Evolutionary conservation across 2,113 vertebrate genomes (phyloP).

Genomic region (Tympanuchus pallidicinctus): DNA sequence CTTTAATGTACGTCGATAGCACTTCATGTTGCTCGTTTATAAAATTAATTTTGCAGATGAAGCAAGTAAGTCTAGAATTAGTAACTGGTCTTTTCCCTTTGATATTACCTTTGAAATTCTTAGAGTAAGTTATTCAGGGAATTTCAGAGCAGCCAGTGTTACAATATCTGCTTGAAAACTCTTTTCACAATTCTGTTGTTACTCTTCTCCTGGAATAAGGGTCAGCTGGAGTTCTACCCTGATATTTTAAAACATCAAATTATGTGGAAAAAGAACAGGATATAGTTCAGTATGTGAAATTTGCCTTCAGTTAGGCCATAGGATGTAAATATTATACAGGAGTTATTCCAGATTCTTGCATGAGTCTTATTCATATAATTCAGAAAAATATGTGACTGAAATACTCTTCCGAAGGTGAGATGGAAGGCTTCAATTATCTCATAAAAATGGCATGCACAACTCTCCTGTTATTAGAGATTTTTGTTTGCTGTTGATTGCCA

Average conservation of each 20-base stretch:
- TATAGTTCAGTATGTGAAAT: neutral
- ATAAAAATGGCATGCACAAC: neutral
- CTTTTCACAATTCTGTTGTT: neutral
- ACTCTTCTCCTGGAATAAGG: neutral
- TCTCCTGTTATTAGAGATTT: neutral
- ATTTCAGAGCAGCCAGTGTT: neutral
- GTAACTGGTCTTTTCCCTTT: slow-evolving; percentile 1
- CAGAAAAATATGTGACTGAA: neutral
- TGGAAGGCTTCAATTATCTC: neutral
- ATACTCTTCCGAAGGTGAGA: neutral
- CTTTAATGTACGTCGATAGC: slow-evolving; percentile 42
- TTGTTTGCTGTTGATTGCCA: neutral
- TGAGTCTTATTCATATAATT: neutral
- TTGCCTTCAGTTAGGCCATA: neutral
- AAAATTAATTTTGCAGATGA: slow-evolving; percentile 48
- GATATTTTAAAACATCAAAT: neutral
- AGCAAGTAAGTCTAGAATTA: neutral
- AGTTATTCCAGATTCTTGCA: neutral
- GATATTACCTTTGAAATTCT: neutral
- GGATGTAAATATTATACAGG: neutral
- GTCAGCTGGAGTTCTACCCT: neutral
- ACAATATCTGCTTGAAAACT: neutral
- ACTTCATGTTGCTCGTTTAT: slow-evolving; percentile 40
- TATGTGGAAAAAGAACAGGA: neutral
- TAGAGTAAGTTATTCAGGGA: neutral